A percentile compares a stretch with the other conserved stretches of the same genome.
Evolutionary conservation across 2,888 invertebrate species (phyloP).

Genomic region (Lycaena phlaeas): DNA sequence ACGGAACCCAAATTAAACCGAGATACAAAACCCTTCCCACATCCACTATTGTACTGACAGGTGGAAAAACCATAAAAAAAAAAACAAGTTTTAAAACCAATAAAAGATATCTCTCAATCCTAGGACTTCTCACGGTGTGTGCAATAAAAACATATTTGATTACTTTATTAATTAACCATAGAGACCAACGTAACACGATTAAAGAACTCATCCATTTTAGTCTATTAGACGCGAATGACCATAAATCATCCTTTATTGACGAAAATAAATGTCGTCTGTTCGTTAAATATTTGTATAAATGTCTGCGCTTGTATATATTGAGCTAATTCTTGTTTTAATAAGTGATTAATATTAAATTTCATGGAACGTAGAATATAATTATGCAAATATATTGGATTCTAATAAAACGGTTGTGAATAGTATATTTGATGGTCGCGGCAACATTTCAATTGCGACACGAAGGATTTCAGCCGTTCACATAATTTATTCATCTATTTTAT

Average conservation of each 20-base stretch:
- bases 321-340: constrained; percentile 60
- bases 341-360: constrained; percentile 65
- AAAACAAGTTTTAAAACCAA: no score
- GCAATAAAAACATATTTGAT: not conserved
- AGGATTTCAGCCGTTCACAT: not conserved
- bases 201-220: not conserved
- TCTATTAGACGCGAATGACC: constrained; percentile 28
- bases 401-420: constrained; percentile 29
- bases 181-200: not conserved
- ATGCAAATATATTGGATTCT: constrained; percentile 70
- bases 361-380: constrained; percentile 56
- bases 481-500: not conserved
- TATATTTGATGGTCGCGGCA: not conserved
- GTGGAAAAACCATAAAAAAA: no score
- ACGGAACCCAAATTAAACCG: no score
- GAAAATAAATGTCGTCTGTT: constrained; percentile 41
- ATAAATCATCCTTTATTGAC: constrained; percentile 46
- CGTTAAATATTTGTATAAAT: constrained; percentile 40
- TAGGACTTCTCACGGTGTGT: not conserved
- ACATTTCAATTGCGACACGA: not conserved
- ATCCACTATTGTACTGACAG: no score
- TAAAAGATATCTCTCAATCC: no score
- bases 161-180: not conserved
- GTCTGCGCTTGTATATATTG: constrained; percentile 41
- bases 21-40: no score